Conservation (phyloP, 2,797 vertebrate genomes). For the Danio tinwini region DNA sequence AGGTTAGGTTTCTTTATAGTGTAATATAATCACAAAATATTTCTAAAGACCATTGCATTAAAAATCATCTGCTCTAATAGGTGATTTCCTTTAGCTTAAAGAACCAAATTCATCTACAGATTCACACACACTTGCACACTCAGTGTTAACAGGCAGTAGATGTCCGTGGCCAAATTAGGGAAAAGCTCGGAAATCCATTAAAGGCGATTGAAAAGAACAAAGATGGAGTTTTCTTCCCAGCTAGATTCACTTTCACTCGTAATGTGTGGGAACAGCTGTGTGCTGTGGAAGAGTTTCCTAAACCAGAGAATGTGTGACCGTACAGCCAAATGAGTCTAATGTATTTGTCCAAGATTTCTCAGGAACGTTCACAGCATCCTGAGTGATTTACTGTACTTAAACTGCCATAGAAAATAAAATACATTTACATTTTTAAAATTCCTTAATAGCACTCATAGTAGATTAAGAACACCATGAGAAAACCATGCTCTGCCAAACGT, state of each 20-base stretch:
- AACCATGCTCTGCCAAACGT: too few species aligned
- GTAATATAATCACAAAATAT: not conserved
- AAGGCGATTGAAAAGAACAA: slow-evolving; percentile 67
- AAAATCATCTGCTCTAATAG: not conserved
- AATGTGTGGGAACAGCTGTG: slow-evolving; percentile 74
- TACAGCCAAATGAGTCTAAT: not conserved
- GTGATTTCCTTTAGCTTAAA: not conserved
- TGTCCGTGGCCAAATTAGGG: slow-evolving; percentile 58
- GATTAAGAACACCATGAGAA: not conserved
- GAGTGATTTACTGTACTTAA: not conserved
- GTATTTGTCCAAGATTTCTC: not conserved
- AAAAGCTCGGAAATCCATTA: slow-evolving; percentile 64
- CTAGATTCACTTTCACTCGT: slow-evolving; percentile 73
- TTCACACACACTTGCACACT: slow-evolving; percentile 3
- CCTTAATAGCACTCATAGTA: not conserved
- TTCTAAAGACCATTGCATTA: not conserved
- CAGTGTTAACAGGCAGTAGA: slow-evolving; percentile 53
- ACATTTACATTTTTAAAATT: not conserved
- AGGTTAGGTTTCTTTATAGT: not conserved
- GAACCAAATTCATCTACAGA: not conserved
- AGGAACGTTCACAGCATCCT: not conserved
- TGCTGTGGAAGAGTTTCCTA: slow-evolving; percentile 22
- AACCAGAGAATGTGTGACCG: slow-evolving; percentile 33
- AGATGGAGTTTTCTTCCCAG: slow-evolving; percentile 67
- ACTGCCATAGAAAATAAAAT: not conserved